Evolutionary conservation across 2,888 invertebrate species (phyloP), one percentile per base, ranked within the genome.

Genomic region (Napeogenes inachia): DNA sequence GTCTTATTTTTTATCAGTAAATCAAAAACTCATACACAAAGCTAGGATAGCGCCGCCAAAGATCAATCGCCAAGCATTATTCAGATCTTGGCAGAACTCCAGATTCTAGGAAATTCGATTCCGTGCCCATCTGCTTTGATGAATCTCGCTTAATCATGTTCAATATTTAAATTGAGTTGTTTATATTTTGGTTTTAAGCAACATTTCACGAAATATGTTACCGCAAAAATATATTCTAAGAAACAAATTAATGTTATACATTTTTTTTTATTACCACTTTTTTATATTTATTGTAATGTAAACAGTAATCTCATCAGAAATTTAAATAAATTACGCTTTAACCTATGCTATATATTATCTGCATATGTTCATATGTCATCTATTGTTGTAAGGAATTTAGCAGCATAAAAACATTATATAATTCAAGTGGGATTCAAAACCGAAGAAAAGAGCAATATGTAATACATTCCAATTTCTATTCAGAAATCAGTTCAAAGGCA

Each of bases 81-180:
- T 59, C 50, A 61, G 60, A 21, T 12, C 42, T 54, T 65, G 65
- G 65, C 65, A 3, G 54, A 10, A 46, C 5, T 59, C 65, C 65
- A 65, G 61, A 45, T 46, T 33, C 63, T 59, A 56, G 57, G 60
- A 63, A 60, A 65, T 65, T 63, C 62, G 60, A 65, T 65, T 65
- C 62, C 58, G 42, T 45, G 58, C 53, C 62, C 58, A 62, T 63
- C 60, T 60, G 65, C 63, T 65, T 65, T 65, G 63, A 65, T 63
- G 59, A 65, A 59, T 61, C 59, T 57, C 60, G 42, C 42, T 35
- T 35, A 46, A 54, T 54, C 13, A 59, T 54, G 54, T 54, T 45
- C 54, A 12, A 45, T 46, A 55, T 55, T 59, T 55, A 59, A 59
- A 59, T 59, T 54, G 35, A 54, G 54, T 59, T 46, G 54, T n/a